Conservation (phyloP, 2,797 vertebrate genomes). For the Tinamus major region DNA sequence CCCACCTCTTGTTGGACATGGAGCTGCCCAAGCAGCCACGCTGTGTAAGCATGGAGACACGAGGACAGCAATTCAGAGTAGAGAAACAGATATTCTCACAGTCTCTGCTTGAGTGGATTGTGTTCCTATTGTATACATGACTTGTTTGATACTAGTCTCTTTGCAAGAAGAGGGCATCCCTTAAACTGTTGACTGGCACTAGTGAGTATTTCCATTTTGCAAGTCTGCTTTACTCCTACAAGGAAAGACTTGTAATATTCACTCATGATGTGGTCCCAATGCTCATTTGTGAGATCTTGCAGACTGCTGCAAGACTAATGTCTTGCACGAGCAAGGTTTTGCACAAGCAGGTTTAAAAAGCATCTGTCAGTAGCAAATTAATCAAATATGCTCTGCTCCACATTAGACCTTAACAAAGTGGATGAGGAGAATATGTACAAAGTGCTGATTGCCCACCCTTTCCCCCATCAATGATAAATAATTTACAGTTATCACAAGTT, state of each 20-base stretch:
- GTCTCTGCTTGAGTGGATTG: neutral
- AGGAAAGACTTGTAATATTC: neutral
- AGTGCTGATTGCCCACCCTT: neutral
- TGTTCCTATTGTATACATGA: neutral
- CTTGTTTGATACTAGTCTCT: neutral
- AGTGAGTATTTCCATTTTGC: neutral
- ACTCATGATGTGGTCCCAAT: neutral
- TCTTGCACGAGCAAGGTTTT: constrained; percentile 2
- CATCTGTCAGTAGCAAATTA: neutral
- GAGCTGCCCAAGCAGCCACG: accelerated
- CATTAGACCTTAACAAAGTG: constrained; percentile 8
- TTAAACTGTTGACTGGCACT: neutral
- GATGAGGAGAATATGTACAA: constrained; percentile 12
- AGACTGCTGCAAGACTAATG: neutral
- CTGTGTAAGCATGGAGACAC: neutral
- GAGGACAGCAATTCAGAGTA: neutral
- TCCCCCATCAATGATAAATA: constrained; percentile 45
- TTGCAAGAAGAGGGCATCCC: neutral
- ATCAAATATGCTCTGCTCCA: neutral
- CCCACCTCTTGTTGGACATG: neutral
- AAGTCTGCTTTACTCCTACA: neutral
- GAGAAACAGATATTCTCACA: neutral
- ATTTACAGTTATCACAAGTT: constrained; percentile 28
- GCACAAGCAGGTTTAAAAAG: neutral
- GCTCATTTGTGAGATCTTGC: neutral